Evolutionary conservation across 2,113 vertebrate species (phyloP).

Genomic region (Peromyscus leucopus): DNA sequence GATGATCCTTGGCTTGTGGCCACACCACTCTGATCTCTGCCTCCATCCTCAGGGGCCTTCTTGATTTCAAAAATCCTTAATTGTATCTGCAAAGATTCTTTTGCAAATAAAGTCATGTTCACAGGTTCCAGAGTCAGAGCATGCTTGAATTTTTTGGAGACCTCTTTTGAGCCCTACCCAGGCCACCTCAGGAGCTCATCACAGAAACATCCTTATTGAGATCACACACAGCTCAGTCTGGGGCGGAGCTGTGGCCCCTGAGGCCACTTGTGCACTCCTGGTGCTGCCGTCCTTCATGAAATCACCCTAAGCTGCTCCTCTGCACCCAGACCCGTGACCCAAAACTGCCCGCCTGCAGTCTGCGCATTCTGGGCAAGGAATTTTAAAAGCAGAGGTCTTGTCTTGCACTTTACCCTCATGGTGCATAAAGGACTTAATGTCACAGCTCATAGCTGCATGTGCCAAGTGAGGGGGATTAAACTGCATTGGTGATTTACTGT

Average conservation of each 20-base stretch:
- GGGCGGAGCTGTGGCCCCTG: accelerated
- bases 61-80: neutral
- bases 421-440: neutral
- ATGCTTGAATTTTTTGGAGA: neutral
- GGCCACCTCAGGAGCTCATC: neutral
- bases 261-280: neutral
- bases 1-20: neutral
- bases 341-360: neutral
- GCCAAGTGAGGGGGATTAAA: too few species aligned
- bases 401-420: neutral
- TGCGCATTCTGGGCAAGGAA: neutral
- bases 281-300: neutral
- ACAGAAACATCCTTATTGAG: neutral
- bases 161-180: neutral
- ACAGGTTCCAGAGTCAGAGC: neutral
- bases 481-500: neutral
- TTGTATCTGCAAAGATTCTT: neutral
- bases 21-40: neutral
- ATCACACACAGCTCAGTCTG: neutral
- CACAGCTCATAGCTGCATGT: neutral
- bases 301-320: neutral
- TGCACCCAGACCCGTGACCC: too few species aligned
- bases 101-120: neutral
- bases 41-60: neutral
- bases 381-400: neutral